Evolutionary conservation across 1,140 invertebrate genomes (phyloP), one percentile per base, ranked within the genome.

Genomic region (Choristoneura fumiferana): DNA sequence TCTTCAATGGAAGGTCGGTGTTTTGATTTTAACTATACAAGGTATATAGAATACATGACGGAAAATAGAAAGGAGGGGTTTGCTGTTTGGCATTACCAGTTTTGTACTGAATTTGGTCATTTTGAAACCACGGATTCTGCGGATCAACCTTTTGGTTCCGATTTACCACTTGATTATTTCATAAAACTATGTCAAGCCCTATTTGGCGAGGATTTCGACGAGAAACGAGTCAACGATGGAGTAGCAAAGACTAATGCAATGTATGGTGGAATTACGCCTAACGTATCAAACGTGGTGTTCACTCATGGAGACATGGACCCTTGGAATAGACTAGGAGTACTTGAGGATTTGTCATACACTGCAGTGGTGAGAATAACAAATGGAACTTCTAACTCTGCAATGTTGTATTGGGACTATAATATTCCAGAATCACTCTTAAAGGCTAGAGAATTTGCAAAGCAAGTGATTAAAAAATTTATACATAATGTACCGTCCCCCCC

Each of bases 61-160:
- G n/a, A n/a, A n/a, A n/a, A n/a, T n/a, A n/a, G n/a, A n/a, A n/a
- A n/a, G n/a, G n/a, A n/a, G n/a, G n/a, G n/a, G n/a, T n/a, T n/a
- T n/a, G n/a, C n/a, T n/a, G n/a, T 29, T 2, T 96, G 95, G 95
- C 88, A 83, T 4, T 95, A 94, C 70, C 94, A 95, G 80, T 95
- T 93, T 0, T 96, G 95, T 81, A 92, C 92, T 9, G 95, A 96
- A 82, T 96, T 93, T 69, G 94, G 94, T 36, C 95, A 93, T 82
- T 95, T 91, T 79, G 94, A 95, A 83, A 93, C 93, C 0, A 91
- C 93, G 0, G 90, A 89, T 58, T 91, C 90, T 1, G 54, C 65
- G 0, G 73, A 49, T 89, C 93, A 94, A 58, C 92, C 93, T 0
- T 95, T 95, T 76, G 93, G 93, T 12, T 80, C 76, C 22, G 6